Evolutionary conservation across 1,140 invertebrate genomes (phyloP), one percentile per base, ranked within the genome.

Genomic region (Ostrea denselamellosa): DNA sequence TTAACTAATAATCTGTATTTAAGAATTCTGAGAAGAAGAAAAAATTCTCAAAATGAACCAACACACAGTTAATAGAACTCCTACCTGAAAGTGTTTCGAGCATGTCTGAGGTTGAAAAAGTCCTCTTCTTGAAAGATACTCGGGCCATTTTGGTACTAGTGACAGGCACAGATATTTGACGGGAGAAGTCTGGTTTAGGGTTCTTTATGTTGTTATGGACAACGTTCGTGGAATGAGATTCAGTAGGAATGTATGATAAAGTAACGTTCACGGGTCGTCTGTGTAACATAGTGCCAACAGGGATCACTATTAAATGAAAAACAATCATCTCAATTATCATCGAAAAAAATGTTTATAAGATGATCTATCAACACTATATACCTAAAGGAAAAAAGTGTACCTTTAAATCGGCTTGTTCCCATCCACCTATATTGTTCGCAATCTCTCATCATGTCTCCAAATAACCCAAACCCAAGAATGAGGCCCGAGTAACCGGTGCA

Each of bases 391-490:
- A 12, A 25, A 51, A n/a, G 17, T 25, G 10, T 88, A 92, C 92
- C 86, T 82, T 90, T 90, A 65, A 90, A 92, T 87, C 92, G 71
- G 3, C 85, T 85, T 68, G 90, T 87, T 3, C 92, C 92, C 91
- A 92, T 91, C 91, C 91, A 92, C 62, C 92, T 71, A 68, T 89
- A 89, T 53, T 90, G 89, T 77, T 92, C 92, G 53, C 91, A 92
- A 58, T 90, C 89, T 17, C 85, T 68, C 88, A 93, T 92, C 81
- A 93, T 90, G 85, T 91, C 89, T 53, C 91, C 92, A 34, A 91
- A 88, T 28, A 92, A 86, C 17, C 92, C 92, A 68, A 92, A 93
- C 8, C 91, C 91, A 9, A 91, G 77, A 52, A 93, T 83, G 3
- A 93, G 86, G 25, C 90, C 86, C 34, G 89, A 87, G 83, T 90